A percentile compares a stretch with the other conserved stretches of the same genome.
These are phyloP conservation scores for Crotalus helleri DNA, from an alignment of 2,113 vertebrate genomes.

Conservation along the genomic window DNA sequence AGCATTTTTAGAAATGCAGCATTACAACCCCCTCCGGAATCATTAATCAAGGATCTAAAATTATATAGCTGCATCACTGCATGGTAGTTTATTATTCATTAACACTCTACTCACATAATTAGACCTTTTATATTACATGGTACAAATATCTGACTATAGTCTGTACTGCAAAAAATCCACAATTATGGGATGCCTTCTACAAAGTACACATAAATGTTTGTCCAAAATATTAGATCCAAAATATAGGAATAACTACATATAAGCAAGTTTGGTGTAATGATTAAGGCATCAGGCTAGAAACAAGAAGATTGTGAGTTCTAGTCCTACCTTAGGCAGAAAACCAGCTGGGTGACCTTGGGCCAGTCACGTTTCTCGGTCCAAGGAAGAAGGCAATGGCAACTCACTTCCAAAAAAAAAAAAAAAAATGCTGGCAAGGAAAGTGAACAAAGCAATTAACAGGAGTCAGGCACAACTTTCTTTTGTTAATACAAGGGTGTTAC, in stretches of 20 bases:
- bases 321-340: not conserved
- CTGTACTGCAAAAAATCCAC: not conserved
- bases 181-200: not conserved
- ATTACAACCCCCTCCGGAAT: not conserved
- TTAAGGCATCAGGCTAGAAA: not conserved
- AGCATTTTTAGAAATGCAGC: not conserved
- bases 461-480: not conserved
- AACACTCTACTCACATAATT: not conserved
- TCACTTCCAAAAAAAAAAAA: not conserved
- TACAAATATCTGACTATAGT: not conserved
- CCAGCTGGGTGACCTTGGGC: not conserved
- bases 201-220: not conserved
- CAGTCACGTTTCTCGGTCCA: not conserved
- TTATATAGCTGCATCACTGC: not conserved
- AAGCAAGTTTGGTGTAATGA: not conserved
- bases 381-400: not conserved
- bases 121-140: not conserved
- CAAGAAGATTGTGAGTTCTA: not conserved
- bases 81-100: not conserved
- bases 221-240: not conserved
- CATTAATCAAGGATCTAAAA: not conserved
- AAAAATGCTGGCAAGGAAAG: not conserved
- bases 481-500: not conserved
- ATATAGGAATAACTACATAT: not conserved
- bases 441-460: not conserved